Evolutionary conservation across 2,113 vertebrate genomes (phyloP).

Genomic region (Ia io): DNA sequence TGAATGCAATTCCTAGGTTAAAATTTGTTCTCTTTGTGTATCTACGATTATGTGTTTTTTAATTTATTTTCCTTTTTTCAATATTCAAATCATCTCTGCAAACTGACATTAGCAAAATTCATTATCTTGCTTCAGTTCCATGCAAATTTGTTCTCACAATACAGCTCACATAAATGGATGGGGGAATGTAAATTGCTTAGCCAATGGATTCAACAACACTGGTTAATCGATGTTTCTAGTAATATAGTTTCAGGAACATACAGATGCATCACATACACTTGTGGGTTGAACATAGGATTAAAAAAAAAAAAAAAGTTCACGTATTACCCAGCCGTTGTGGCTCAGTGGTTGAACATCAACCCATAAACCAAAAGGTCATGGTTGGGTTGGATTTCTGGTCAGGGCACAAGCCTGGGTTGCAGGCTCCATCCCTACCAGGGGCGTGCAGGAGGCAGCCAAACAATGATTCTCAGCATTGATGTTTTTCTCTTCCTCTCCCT

Average conservation of each 20-base stretch:
- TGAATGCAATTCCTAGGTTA: not conserved
- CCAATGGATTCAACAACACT: not conserved
- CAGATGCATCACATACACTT: not conserved
- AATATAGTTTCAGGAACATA: not conserved
- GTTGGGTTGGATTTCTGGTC: no score
- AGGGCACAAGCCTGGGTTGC: no score
- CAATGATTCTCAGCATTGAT: no score
- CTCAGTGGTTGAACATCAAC: no score
- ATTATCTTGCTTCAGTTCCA: not conserved
- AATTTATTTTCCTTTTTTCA: not conserved
- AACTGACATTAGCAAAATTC: not conserved
- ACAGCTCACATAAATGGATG: not conserved
- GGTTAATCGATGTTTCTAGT: not conserved
- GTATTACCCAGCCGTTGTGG: not conserved
- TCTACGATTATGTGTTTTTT: not conserved
- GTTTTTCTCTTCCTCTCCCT: no score
- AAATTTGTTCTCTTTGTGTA: not conserved
- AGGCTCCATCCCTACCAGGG: no score
- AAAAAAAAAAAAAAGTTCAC: not conserved
- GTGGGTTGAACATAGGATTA: not conserved
- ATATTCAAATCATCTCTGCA: conserved; percentile 9
- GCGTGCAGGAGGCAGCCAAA: no score
- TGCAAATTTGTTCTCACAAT: not conserved
- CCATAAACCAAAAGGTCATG: no score
- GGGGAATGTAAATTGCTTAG: not conserved